These are phyloP conservation scores for Ictalurus punctatus DNA, from an alignment of 2,113 vertebrate genomes.

Conservation along the genomic window DNA sequence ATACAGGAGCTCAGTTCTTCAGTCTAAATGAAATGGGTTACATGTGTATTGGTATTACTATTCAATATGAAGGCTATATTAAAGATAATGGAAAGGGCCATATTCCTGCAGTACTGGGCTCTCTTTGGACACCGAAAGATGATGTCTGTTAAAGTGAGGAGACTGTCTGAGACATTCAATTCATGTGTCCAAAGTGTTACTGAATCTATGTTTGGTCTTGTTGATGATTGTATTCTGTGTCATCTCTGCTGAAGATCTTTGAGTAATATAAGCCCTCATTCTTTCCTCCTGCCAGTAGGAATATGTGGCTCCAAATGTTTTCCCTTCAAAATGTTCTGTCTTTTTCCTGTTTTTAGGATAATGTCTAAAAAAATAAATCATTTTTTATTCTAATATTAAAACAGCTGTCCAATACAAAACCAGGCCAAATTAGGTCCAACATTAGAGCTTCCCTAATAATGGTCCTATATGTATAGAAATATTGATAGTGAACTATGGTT, in stretches of 20 bases:
- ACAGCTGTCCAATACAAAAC: not conserved
- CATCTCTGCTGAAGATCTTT: constrained; percentile 25
- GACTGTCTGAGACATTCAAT: not conserved
- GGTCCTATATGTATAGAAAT: not conserved
- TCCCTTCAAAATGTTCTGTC: constrained; percentile 29
- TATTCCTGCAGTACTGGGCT: not conserved
- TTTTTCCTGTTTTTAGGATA: constrained; percentile 34
- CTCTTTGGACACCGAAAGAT: not conserved
- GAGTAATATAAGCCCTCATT: constrained; percentile 12
- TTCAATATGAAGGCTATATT: not conserved
- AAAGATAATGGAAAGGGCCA: not conserved
- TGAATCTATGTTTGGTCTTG: not conserved
- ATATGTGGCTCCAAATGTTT: not conserved
- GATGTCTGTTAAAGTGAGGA: not conserved
- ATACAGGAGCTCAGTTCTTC: not conserved
- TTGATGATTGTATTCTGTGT: not conserved
- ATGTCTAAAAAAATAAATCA: not conserved
- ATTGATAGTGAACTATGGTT: not conserved
- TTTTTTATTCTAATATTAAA: not conserved
- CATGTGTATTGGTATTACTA: constrained; percentile 5
- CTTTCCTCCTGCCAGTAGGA: constrained; percentile 5
- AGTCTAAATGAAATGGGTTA: not conserved
- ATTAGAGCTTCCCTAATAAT: not conserved
- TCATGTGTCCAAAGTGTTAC: not conserved
- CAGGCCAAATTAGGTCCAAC: not conserved